Percentiles rank a stretch among this genome's conserved stretches.
Evolutionary conservation across 2,888 invertebrate species (phyloP).

Genomic region (Tetheella fluctuosa): DNA sequence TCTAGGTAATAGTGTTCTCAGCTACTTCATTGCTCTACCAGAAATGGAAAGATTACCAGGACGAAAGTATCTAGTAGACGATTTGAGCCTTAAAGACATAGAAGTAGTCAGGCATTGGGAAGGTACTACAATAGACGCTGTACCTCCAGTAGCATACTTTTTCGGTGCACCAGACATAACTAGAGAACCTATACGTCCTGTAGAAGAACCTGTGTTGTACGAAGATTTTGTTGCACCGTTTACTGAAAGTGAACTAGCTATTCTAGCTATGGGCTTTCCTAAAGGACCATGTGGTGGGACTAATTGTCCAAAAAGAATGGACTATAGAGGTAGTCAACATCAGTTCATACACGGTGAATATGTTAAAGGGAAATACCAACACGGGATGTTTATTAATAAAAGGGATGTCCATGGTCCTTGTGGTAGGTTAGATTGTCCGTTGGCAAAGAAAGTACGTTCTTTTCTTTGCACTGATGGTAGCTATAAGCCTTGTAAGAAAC

Average conservation of each 20-base stretch:
- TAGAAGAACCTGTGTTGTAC: slow-evolving; percentile 54
- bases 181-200: slow-evolving; percentile 65
- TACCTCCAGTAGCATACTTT: slow-evolving; percentile 73
- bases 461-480: slow-evolving; percentile 70
- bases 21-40: slow-evolving; percentile 69
- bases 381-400: slow-evolving; percentile 75
- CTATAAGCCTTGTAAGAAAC: slow-evolving; percentile 74
- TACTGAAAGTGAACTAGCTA: slow-evolving; percentile 68
- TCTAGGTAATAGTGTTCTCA: slow-evolving; percentile 69
- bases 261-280: slow-evolving; percentile 79
- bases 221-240: slow-evolving; percentile 75
- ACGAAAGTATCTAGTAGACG: slow-evolving; percentile 71
- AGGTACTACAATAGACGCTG: slow-evolving; percentile 67
- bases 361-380: slow-evolving; percentile 70
- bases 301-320: slow-evolving; percentile 75
- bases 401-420: slow-evolving; percentile 78
- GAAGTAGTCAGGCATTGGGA: slow-evolving; percentile 79
- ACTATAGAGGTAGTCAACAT: slow-evolving; percentile 75
- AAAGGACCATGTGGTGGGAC: slow-evolving; percentile 81
- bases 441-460: slow-evolving; percentile 71
- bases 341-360: slow-evolving; percentile 73
- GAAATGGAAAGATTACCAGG: slow-evolving; percentile 79
- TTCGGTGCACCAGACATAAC: slow-evolving; percentile 75
- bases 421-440: slow-evolving; percentile 75
- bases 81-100: slow-evolving; percentile 70